Conservation (phyloP, 2,888 invertebrate genomes). For the Tenthredo distinguenda region DNA sequence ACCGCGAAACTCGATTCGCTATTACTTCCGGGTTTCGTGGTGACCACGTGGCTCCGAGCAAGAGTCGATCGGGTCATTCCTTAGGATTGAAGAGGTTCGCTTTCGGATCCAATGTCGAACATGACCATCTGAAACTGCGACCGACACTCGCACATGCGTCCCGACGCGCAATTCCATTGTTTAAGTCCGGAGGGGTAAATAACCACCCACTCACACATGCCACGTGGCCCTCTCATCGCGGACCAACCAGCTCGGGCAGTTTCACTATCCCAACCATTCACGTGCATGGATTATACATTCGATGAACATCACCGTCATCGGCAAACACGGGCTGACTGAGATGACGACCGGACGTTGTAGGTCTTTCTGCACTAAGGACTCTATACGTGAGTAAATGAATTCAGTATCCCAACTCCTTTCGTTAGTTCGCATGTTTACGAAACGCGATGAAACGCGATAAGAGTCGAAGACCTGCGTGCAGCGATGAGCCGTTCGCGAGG, state of each 20-base stretch:
- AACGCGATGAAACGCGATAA: not conserved
- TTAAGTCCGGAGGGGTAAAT: not conserved
- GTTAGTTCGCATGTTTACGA: not conserved
- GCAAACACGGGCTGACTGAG: not conserved
- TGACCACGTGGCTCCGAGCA: slow-evolving; percentile 6
- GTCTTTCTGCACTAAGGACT: not conserved
- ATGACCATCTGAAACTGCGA: not conserved
- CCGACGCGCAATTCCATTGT: not conserved
- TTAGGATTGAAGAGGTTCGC: not conserved
- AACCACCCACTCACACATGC: not conserved
- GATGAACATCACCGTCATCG: not conserved
- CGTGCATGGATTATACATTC: not conserved
- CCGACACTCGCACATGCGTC: not conserved
- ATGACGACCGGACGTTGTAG: not conserved
- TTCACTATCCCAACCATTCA: not conserved
- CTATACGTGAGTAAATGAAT: not conserved
- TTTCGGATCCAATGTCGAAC: not conserved
- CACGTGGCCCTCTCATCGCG: slow-evolving; percentile 1
- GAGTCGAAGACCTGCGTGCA: not conserved
- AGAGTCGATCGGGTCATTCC: not conserved
- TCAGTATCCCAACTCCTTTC: not conserved
- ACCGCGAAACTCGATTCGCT: slow-evolving; percentile 18
- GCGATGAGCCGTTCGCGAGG: not conserved
- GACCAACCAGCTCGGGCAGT: not conserved
- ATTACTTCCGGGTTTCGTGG: not conserved